A percentile compares a stretch with the other conserved stretches of the same genome.
phyloP scores from a whole-genome alignment of 2,113 vertebrate genomes.

The Salvelinus alpinus region DNA sequence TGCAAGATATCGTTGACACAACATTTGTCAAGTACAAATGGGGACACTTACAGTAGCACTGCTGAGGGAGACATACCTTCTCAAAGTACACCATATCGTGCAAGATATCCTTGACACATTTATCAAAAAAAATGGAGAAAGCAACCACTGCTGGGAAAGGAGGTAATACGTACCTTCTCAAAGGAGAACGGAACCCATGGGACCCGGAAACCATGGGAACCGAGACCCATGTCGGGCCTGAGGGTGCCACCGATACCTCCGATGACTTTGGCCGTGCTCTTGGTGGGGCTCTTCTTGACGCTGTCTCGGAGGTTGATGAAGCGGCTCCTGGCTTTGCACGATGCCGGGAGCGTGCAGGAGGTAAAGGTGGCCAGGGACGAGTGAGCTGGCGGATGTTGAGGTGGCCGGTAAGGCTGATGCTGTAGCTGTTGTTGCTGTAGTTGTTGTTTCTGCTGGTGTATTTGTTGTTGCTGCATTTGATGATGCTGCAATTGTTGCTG shows the following conservation, averaged over 20 bases:
- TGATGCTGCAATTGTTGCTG: constrained; percentile 14
- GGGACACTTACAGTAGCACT: too few relatives aligned
- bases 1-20: too few relatives aligned
- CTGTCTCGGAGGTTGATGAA: constrained; percentile 85
- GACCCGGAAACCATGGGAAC: too few relatives aligned
- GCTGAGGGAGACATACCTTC: too few relatives aligned
- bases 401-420: constrained; percentile 6
- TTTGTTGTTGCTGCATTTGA: constrained; percentile 15
- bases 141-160: too few relatives aligned
- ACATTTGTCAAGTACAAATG: too few relatives aligned
- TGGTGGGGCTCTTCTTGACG: constrained; percentile 85
- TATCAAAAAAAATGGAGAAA: too few relatives aligned
- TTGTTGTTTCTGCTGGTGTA: constrained; percentile 12
- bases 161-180: constrained; percentile 71
- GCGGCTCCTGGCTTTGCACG: constrained; percentile 72
- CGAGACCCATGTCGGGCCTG: constrained; percentile 53
- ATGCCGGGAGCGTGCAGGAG: constrained; percentile 68
- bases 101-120: not conserved
- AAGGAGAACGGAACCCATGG: constrained; percentile 68
- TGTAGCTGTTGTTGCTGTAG: constrained; percentile 41
- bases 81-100: too few relatives aligned
- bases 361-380: constrained; percentile 49
- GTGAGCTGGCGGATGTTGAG: constrained; percentile 19
- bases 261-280: constrained; percentile 79
- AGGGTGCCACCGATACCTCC: constrained; percentile 41